Conservation (phyloP, 2,113 vertebrate species). For the Dermatemys mawii region DNA sequence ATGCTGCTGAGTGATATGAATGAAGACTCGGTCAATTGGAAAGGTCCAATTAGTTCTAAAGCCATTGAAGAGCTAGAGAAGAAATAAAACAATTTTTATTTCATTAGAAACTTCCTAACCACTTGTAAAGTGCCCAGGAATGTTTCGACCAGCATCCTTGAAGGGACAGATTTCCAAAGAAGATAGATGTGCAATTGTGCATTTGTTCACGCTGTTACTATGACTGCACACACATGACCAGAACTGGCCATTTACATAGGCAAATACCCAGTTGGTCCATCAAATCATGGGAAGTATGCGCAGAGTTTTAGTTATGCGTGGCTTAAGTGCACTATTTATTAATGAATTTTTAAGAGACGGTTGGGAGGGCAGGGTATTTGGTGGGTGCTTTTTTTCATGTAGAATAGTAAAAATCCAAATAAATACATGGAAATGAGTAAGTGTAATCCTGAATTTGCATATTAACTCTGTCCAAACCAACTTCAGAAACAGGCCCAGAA, state of each 20-base stretch:
- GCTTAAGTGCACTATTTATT: fast-evolving
- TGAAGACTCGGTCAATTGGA: background rate
- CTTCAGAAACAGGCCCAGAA: background rate
- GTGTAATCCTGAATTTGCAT: background rate
- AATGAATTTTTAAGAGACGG: background rate
- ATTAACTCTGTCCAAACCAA: background rate
- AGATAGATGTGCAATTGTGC: background rate
- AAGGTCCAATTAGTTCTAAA: background rate
- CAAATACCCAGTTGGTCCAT: background rate
- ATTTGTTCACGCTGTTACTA: background rate
- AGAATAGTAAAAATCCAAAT: background rate
- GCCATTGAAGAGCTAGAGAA: background rate
- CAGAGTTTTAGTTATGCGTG: background rate
- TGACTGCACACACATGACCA: background rate
- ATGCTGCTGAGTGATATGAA: background rate
- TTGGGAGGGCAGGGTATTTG: background rate
- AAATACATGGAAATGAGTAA: background rate
- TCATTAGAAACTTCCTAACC: background rate
- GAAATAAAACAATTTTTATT: background rate
- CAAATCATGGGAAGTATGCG: background rate
- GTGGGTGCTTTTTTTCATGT: fast-evolving
- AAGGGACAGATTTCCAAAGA: background rate
- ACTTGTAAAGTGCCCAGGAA: background rate
- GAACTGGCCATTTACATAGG: background rate
- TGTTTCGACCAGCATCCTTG: background rate